Evolutionary conservation across 2,797 vertebrate species (phyloP).

Genomic region (Knipowitschia caucasica): DNA sequence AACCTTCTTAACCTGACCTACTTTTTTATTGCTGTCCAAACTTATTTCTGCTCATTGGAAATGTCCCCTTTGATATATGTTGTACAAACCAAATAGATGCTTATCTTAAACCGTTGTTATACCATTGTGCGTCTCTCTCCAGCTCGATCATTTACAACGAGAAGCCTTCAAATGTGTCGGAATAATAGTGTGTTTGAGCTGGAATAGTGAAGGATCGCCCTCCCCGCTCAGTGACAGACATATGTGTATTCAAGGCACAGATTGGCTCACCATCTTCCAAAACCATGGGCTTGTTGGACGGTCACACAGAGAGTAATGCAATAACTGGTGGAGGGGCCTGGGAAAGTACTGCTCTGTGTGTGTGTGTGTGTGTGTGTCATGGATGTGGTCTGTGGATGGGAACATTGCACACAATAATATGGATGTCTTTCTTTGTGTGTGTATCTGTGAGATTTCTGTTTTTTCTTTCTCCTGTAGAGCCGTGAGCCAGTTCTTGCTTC

Average conservation of each 20-base stretch:
- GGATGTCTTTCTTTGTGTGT: constrained; percentile 34
- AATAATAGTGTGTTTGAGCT: constrained; percentile 40
- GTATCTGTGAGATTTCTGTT: constrained; percentile 33
- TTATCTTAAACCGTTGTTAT: too few relatives aligned
- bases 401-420: constrained; percentile 28
- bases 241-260: constrained; percentile 27
- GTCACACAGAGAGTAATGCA: constrained; percentile 53
- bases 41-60: too few relatives aligned
- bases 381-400: constrained; percentile 52
- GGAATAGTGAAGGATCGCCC: constrained; percentile 37
- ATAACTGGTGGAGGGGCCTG: constrained; percentile 47
- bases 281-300: constrained; percentile 49
- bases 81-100: too few relatives aligned
- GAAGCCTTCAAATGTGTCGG: constrained; percentile 18
- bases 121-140: not conserved
- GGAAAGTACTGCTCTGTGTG: constrained; percentile 55
- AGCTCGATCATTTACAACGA: constrained; percentile 26
- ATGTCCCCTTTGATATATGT: too few relatives aligned
- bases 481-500: constrained; percentile 56
- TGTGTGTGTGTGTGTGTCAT: constrained; percentile 42
- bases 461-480: constrained; percentile 7
- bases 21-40: too few relatives aligned
- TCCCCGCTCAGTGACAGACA: constrained; percentile 24
- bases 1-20: too few relatives aligned
- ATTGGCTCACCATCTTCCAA: constrained; percentile 25